Evolutionary conservation across 92 coral and sea anemone species (phyloP).

Genomic region (Actinernus sp.): DNA sequence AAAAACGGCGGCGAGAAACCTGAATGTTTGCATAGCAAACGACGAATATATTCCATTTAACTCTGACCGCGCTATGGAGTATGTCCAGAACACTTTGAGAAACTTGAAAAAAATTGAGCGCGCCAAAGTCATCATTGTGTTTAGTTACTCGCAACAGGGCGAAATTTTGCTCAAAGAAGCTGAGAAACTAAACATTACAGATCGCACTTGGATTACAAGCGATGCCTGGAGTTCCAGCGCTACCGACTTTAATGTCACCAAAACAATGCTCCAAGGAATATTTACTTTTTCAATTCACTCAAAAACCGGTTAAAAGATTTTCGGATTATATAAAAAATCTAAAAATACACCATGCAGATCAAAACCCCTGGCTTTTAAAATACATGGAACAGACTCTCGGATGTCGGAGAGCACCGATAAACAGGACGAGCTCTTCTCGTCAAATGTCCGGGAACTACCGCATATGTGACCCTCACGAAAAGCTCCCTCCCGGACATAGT

Average conservation of each 20-base stretch:
- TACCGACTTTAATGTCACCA: slow-evolving; percentile 51
- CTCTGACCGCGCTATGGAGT: slow-evolving; percentile 59
- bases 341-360: slow-evolving; percentile 34
- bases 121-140: slow-evolving; percentile 79
- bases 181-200: slow-evolving; percentile 58
- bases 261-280: slow-evolving; percentile 64
- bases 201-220: slow-evolving; percentile 94
- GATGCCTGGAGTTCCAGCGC: slow-evolving; percentile 83
- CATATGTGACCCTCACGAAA: slow-evolving; percentile 60
- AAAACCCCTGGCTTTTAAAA: slow-evolving; percentile 72
- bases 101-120: slow-evolving; percentile 52
- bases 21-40: slow-evolving; percentile 82
- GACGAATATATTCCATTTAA: slow-evolving; percentile 84
- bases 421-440: background rate
- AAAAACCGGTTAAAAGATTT: slow-evolving; percentile 48
- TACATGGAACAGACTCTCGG: slow-evolving; percentile 67
- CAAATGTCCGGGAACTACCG: slow-evolving; percentile 5
- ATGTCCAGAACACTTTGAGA: slow-evolving; percentile 38
- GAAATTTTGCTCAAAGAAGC: slow-evolving; percentile 72
- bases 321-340: slow-evolving; percentile 42
- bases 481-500: slow-evolving; percentile 17
- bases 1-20: slow-evolving; percentile 74
- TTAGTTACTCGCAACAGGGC: slow-evolving; percentile 80
- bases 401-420: slow-evolving; percentile 41
- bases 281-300: slow-evolving; percentile 81